A percentile compares a stretch with the other conserved stretches of the same genome.
Conservation (phyloP, 2,113 vertebrate species). For the Cynocephalus volans region DNA sequence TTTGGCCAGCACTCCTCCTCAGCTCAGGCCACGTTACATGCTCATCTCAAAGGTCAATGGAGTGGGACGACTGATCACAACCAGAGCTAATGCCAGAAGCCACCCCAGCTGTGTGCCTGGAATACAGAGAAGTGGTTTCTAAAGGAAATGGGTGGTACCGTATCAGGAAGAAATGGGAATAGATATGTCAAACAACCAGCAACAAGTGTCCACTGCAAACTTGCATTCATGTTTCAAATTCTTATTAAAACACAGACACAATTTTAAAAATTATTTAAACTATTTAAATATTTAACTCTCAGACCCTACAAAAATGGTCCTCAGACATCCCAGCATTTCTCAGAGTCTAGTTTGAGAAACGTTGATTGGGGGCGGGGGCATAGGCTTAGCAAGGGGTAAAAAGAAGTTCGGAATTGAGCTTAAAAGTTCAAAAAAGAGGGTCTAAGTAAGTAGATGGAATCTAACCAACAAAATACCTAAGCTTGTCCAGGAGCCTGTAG, state of each 20-base stretch:
- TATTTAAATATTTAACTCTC: not conserved
- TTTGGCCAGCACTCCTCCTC: not conserved
- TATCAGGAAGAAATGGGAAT: not conserved
- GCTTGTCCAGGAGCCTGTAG: not conserved
- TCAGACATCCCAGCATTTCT: not conserved
- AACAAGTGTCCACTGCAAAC: not conserved
- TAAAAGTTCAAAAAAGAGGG: conserved; percentile 17
- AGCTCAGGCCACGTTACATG: not conserved
- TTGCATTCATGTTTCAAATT: conserved; percentile 15
- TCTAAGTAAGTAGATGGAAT: not conserved
- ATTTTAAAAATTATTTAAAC: conserved; percentile 9
- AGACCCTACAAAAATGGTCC: not conserved
- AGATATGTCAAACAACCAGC: not conserved
- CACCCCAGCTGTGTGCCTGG: not conserved
- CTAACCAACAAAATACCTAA: not conserved
- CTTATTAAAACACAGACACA: conserved; percentile 43
- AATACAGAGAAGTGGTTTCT: not conserved
- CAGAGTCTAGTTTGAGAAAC: not conserved
- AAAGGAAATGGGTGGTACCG: not conserved
- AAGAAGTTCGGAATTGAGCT: conserved; percentile 38
- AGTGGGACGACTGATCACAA: not conserved
- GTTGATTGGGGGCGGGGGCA: not conserved
- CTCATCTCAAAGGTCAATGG: not conserved
- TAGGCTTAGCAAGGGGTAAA: not conserved
- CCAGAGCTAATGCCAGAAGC: not conserved